Evolutionary conservation across 1,140 invertebrate species (phyloP), one percentile per base, ranked within the genome.

Genomic region (Lordiphosa mommai): DNA sequence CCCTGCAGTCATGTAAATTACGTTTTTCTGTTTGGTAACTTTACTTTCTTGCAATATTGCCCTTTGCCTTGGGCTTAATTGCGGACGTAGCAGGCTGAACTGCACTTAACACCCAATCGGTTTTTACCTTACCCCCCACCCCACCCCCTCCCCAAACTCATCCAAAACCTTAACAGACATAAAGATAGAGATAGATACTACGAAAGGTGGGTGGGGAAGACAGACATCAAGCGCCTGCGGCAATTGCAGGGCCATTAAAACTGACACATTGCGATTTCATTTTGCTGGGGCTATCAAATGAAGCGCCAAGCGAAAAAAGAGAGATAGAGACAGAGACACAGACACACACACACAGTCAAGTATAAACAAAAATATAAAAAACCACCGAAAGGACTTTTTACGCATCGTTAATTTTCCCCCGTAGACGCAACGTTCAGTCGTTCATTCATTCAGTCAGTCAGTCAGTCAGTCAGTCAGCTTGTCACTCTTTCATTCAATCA

Each of bases 171-270:
- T 41, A 14, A 56, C 17, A 27, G 27, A 13, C 2, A 48, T 6
- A 29, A 6, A 52, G 9, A 7, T 7, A 41, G 46, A 12, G 32
- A 36, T 4, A 27, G n/a, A 50, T 36, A 61, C 13, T 16, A 0
- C 12, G 7, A 8, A 17, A n/a, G 13, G 16, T 2, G 8, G n/a
- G 12, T 23, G 6, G 10, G 10, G 20, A 4, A 51, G 50, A 48
- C 44, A 63, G 61, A 72, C 66, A 74, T 74, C 63, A 56, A 79
- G 71, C 51, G 61, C 71, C 57, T 60, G 66, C 57, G 72, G 77
- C 77, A 76, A 84, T 82, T 71, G 77, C 76, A 80, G 61, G 49
- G 65, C 76, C 76, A 80, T 80, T 80, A 80, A 80, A 80, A 80
- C 76, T 80, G 76, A 80, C 76, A 80, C 71, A 80, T 80, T 80